Evolutionary conservation across 2,113 vertebrate species (phyloP), one percentile per base, ranked within the genome.

Genomic region (Cyrtonyx montezumae): DNA sequence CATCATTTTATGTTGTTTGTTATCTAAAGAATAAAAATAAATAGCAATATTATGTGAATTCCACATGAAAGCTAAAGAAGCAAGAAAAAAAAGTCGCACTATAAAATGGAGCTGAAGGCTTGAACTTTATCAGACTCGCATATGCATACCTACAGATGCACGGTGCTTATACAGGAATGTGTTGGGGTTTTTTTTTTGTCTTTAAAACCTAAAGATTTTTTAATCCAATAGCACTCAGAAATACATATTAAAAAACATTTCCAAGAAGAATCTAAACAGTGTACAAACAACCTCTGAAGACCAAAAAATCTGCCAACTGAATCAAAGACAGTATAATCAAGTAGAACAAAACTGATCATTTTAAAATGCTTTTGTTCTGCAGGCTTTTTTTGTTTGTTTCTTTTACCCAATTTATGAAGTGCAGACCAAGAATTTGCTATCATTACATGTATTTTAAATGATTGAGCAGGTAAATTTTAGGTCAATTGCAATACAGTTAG

Each of bases 51-150:
- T 7, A 5, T 19, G 14, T 1, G 56, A 91, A 66, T 30, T 11
- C 4, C 18, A 0, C 1, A 40, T 45, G 22, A 76, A 55, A 83
- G 34, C 21, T 20, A 43, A 19, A 67, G 45, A 59, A 68, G 34
- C 25, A 5, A 34, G 40, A 25, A 49, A 55, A 22, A 49, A 55
- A 55, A 8, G 8, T 43, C 67, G 12, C 18, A 42, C 21, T 49
- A 43, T 40, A 8, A 32, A 42, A 3, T 5, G 58, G 73, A 49
- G 55, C 23, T 45, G 48, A 69, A 62, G 53, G 25, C 37, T 74
- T 0, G 14, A 79, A 37, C 3, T 37, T 3, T 10, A 9, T 2
- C 37, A 42, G 45, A 13, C 25, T 19, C 13, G 6, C 4, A 4
- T 2, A 9, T 13, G 5, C 36, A 18, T 4, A 36, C 21, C 36